These are phyloP conservation scores for Coregonus clupeaformis DNA, from an alignment of 2,113 vertebrate species.

Conservation along the genomic window DNA sequence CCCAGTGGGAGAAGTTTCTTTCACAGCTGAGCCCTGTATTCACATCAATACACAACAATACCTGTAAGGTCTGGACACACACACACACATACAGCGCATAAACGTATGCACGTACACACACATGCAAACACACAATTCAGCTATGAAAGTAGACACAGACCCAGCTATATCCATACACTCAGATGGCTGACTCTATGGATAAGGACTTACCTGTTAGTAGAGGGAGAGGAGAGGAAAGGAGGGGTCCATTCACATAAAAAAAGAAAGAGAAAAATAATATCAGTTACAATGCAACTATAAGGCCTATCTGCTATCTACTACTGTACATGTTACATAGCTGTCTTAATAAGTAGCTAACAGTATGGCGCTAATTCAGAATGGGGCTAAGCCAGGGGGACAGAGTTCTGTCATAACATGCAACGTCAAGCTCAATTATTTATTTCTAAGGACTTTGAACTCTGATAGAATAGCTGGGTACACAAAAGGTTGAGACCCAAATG, in stretches of 20 bases:
- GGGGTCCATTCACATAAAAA: not conserved
- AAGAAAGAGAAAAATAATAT: not conserved
- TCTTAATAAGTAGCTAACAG: too few species aligned
- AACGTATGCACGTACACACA: not conserved
- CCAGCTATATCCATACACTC: constrained; percentile 20
- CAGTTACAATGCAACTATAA: not conserved
- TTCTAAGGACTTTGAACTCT: not conserved
- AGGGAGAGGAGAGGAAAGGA: not conserved
- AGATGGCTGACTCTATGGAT: not conserved
- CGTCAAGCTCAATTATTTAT: constrained; percentile 1
- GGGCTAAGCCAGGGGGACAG: not conserved
- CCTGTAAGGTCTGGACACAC: too few species aligned
- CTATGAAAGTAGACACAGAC: constrained; percentile 20
- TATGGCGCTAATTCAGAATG: not conserved
- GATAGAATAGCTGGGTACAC: not conserved
- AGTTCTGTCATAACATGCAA: not conserved
- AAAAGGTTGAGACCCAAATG: not conserved
- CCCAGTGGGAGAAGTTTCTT: too few species aligned
- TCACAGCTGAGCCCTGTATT: too few species aligned
- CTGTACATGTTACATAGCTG: not conserved
- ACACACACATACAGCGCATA: too few species aligned
- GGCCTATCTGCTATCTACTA: too few species aligned
- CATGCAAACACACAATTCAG: constrained; percentile 35
- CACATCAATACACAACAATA: too few species aligned
- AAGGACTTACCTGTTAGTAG: not conserved